phyloP scores from a whole-genome alignment of 2,113 vertebrate species.

The Chaetura pelagica region DNA sequence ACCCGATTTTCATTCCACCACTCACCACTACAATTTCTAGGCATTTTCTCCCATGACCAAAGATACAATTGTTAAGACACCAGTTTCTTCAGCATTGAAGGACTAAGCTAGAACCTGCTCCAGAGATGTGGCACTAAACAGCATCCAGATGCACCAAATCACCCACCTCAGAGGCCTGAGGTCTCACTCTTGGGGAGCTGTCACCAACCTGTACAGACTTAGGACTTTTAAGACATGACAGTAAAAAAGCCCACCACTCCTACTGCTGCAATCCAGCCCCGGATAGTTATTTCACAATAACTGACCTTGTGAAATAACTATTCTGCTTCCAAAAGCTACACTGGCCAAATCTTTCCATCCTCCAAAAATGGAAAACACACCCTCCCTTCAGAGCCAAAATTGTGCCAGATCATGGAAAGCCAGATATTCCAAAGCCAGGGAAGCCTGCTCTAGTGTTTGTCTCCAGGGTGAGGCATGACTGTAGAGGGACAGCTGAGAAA shows the following conservation, averaged over 20 bases:
- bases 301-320: neutral
- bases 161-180: neutral
- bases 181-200: neutral
- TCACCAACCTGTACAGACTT: neutral
- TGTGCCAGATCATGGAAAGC: neutral
- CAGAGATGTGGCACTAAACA: neutral
- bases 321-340: neutral
- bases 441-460: neutral
- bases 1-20: neutral
- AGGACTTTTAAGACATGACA: neutral
- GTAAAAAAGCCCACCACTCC: neutral
- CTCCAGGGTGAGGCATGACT: neutral
- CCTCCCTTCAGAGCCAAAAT: neutral
- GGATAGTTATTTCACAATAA: neutral
- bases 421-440: neutral
- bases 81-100: neutral
- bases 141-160: neutral
- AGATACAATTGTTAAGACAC: neutral
- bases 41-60: neutral
- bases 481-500: neutral
- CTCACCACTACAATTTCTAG: accelerated
- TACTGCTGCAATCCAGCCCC: neutral
- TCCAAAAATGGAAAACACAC: neutral
- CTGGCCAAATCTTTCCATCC: neutral
- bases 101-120: neutral